Base-by-base conservation (phyloP, 2,113 vertebrate species). In the Recurvirostra avosetta region DNA sequence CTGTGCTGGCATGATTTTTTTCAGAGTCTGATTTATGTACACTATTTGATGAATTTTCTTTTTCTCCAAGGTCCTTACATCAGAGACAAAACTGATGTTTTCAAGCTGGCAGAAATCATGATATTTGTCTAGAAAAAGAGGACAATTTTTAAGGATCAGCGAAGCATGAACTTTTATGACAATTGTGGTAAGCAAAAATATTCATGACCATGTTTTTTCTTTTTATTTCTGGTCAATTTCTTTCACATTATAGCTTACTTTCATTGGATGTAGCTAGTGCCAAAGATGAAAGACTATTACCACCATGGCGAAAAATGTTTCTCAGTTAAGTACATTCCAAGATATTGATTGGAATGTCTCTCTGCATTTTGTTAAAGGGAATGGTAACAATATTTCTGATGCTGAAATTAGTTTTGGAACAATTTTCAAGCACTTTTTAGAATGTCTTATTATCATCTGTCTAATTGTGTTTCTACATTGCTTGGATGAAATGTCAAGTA, bases 351-450 rank as follows among this genome's bases (percentile, higher is more conserved):
- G 79, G 76, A 56, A 53, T 88, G 63, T 80, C 61, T 92, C 63
- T 80, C 12, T 87, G 90, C 40, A 81, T 92, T 96, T 77, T 93
- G 40, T 86, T 86, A 58, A 89, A 87, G 19, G 43, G 52, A 95
- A 86, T 38, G 11, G 2, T 36, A 85, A 19, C 17, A 45, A 10
- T 87, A n/a, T 72, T 91, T 94, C 66, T 92, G 68, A 75, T 61
- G 29, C 34, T 80, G 82, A 95, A 89, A 96, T 88, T 89, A 83
- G 47, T 94, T 94, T 92, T 18, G 19, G 49, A 79, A 91, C 27
- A 73, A 71, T 93, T 95, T 97, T 95, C 49, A 92, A 92, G 36
- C 56, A 84, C 41, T 92, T 95, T 84, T 88, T 52, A 86, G 65
- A 88, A 84, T 2, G 4, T n/a, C 34, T 80, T 95, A 68, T 91